Conservation (phyloP, 2,888 invertebrate species). For the Parapristionchus giblindavisi region DNA sequence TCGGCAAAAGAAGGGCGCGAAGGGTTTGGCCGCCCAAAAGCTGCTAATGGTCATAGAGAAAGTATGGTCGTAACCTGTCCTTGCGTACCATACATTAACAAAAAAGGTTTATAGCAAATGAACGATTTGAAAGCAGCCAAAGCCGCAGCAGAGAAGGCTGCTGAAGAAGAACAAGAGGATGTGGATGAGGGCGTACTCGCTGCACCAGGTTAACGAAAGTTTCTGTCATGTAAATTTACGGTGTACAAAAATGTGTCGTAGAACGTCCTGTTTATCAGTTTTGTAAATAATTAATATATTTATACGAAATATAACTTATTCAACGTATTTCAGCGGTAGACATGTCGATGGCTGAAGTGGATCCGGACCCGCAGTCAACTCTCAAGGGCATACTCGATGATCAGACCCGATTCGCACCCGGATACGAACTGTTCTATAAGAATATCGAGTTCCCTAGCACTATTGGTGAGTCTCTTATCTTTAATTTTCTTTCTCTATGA, state of each 20-base stretch:
- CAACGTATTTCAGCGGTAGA: not conserved
- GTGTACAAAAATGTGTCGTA: not conserved
- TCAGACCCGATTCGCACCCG: slow-evolving; percentile 1
- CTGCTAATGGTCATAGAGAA: slow-evolving; percentile 75
- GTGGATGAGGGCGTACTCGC: not conserved
- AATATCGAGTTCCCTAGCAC: slow-evolving; percentile 2
- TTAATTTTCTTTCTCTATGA: not conserved
- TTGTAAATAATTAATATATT: too few species aligned
- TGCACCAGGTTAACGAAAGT: not conserved
- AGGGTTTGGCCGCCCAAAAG: slow-evolving; percentile 91
- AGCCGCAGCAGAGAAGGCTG: slow-evolving; percentile 2
- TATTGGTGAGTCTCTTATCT: not conserved
- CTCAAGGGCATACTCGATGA: slow-evolving; percentile 12
- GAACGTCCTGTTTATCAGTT: not conserved
- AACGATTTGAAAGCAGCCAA: slow-evolving; percentile 2
- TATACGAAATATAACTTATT: not conserved
- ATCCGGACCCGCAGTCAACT: not conserved
- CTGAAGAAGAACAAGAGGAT: not conserved
- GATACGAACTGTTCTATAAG: not conserved
- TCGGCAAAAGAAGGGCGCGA: slow-evolving; percentile 94
- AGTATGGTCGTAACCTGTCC: not conserved
- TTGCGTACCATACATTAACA: not conserved
- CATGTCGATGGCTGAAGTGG: not conserved
- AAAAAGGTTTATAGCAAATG: not conserved
- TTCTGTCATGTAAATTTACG: not conserved